These are phyloP conservation scores for Vicugna pacos DNA, from an alignment of 2,113 vertebrate genomes.

Conservation along the genomic window DNA sequence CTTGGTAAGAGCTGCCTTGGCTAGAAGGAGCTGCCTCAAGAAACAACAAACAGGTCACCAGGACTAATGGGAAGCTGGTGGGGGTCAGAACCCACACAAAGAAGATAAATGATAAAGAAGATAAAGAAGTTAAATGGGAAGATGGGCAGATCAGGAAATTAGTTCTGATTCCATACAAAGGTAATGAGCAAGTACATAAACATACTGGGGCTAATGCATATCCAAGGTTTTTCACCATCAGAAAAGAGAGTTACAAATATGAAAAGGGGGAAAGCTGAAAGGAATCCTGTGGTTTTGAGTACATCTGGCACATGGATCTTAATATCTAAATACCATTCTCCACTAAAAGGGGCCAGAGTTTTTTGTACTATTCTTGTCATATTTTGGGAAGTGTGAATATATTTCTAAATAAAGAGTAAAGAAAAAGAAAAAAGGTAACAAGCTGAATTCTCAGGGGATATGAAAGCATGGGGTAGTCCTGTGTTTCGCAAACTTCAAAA, in stretches of 20 bases:
- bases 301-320: background rate
- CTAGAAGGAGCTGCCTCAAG: background rate
- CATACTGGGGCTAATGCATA: background rate
- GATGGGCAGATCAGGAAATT: background rate
- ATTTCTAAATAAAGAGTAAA: constrained; percentile 18
- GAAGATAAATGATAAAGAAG: background rate
- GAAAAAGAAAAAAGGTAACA: background rate
- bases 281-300: background rate
- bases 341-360: background rate
- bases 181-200: background rate
- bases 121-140: background rate
- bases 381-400: background rate
- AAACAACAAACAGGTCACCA: background rate
- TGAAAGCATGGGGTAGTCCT: background rate
- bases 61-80: background rate
- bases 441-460: background rate
- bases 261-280: background rate
- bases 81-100: background rate
- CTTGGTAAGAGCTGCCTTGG: background rate
- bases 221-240: background rate
- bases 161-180: background rate
- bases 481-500: background rate
- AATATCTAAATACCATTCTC: constrained; percentile 25
- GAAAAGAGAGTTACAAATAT: background rate
- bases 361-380: background rate